Evolutionary conservation across 1,140 invertebrate genomes (phyloP).

Genomic region (Lepidurus packardi): DNA sequence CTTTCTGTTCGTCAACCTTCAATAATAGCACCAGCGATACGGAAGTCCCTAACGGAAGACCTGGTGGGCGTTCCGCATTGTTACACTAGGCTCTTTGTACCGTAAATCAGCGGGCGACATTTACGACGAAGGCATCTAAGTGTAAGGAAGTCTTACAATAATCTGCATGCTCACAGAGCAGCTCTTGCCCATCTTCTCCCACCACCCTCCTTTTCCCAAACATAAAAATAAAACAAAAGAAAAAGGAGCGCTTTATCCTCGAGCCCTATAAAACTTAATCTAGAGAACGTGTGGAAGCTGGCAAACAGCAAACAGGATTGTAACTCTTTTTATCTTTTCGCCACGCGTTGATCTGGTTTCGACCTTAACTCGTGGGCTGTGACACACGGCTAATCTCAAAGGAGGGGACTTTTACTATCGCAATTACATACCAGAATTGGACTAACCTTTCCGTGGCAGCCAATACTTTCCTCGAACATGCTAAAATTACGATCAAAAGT

Average conservation of each 20-base stretch:
- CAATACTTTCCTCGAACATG: no score
- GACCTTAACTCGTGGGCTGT: background rate
- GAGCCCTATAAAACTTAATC: conserved; percentile 2
- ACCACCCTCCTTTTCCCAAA: background rate
- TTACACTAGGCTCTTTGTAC: conserved; percentile 22
- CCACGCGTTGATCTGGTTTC: background rate
- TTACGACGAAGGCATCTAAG: conserved; percentile 14
- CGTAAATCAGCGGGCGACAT: conserved; percentile 20
- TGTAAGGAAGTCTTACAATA: conserved; percentile 22
- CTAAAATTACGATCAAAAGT: no score
- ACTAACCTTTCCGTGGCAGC: no score
- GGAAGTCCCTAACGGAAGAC: conserved; percentile 6
- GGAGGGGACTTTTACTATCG: no score
- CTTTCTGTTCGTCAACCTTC: conserved; percentile 18
- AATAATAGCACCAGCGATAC: conserved; percentile 6
- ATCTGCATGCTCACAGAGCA: background rate
- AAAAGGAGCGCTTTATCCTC: background rate
- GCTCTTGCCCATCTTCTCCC: background rate
- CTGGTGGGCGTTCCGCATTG: conserved; percentile 20
- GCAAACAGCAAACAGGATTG: conserved; percentile 7
- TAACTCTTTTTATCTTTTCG: background rate
- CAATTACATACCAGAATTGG: no score
- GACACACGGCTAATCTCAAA: no score
- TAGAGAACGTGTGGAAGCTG: background rate
- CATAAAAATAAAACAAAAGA: background rate